phyloP scores from a whole-genome alignment of 2,797 vertebrate genomes.

The Schizothorax lantsangensis region DNA sequence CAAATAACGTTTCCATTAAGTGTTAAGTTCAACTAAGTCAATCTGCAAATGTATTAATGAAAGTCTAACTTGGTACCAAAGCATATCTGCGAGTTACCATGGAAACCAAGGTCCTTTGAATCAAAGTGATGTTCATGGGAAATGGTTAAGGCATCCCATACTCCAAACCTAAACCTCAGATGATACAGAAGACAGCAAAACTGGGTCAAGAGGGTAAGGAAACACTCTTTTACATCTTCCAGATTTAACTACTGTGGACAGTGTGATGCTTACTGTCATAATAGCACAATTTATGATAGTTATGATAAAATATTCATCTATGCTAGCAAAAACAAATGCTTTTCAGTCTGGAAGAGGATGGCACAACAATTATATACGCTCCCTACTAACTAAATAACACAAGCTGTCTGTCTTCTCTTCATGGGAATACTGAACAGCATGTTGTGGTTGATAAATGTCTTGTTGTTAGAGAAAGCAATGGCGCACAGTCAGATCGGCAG shows the following conservation, averaged over 20 bases:
- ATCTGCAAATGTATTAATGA: conserved; percentile 17
- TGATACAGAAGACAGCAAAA: background rate
- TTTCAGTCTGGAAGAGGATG: background rate
- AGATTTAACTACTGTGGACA: background rate
- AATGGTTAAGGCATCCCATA: background rate
- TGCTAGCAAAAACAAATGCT: background rate
- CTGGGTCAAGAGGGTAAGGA: background rate
- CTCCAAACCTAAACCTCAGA: background rate
- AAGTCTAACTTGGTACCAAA: conserved; percentile 23
- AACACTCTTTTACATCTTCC: background rate
- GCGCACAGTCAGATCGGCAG: conserved; percentile 15
- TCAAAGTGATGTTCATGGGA: background rate
- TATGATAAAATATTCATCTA: background rate
- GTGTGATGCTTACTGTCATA: background rate
- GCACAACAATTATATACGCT: background rate
- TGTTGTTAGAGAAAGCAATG: conserved; percentile 28
- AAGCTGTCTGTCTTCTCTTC: conserved; percentile 6
- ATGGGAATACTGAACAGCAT: conserved; percentile 24
- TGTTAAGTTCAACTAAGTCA: background rate
- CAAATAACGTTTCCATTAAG: conserved; percentile 8
- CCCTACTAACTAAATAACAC: background rate
- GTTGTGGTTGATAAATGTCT: conserved; percentile 34
- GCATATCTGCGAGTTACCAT: conserved; percentile 31
- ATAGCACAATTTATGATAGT: background rate
- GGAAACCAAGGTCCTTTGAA: conserved; percentile 45